Evolutionary conservation across 2,888 invertebrate species (phyloP), one percentile per base, ranked within the genome.

Genomic region (Acrocyrtus sp.): DNA sequence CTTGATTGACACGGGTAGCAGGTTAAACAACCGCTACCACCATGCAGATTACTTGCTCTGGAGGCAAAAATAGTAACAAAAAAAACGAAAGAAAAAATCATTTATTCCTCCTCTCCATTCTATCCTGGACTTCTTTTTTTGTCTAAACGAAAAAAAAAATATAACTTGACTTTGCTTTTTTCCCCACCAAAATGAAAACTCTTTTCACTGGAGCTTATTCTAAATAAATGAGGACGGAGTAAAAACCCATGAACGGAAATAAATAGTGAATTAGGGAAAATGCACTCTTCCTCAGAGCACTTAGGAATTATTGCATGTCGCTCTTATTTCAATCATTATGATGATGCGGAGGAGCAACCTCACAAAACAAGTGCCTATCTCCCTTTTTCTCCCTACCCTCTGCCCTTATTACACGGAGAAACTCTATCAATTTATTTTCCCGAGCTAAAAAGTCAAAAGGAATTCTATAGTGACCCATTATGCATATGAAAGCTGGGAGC

Each of bases 1-100:
- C 50, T 63, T 70, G 70, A 70, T 70, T 70, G 70, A 70, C 70
- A 63, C 43, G 62, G 70, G 63, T 63, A 50, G 34, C 27, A 63
- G 62, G 70, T 63, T 63, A 70, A 69, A 66, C 48, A n/a, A 47
- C 39, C 41, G n/a, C n/a, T n/a, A 12, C 34, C 34, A 34, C 34
- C 34, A 34, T n/a, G 12, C 34, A 34, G 34, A 34, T 34, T 34
- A 34, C 34, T 34, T 34, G n/a, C n/a, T n/a, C n/a, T n/a, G n/a
- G n/a, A n/a, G n/a, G n/a, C n/a, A n/a, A n/a, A n/a, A n/a, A n/a
- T 12, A 12, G 34, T 34, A 12, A 34, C 6, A 34, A 12, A 34
- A 34, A 12, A 34, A 8, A 34, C 12, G n/a, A 34, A 34, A 34
- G 34, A 34, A 12, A 12, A 34, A 34, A 34, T 34, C 34, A 12